Evolutionary conservation across 2,113 vertebrate species (phyloP), one percentile per base, ranked within the genome.

Genomic region (Poeciliopsis occidentalis): DNA sequence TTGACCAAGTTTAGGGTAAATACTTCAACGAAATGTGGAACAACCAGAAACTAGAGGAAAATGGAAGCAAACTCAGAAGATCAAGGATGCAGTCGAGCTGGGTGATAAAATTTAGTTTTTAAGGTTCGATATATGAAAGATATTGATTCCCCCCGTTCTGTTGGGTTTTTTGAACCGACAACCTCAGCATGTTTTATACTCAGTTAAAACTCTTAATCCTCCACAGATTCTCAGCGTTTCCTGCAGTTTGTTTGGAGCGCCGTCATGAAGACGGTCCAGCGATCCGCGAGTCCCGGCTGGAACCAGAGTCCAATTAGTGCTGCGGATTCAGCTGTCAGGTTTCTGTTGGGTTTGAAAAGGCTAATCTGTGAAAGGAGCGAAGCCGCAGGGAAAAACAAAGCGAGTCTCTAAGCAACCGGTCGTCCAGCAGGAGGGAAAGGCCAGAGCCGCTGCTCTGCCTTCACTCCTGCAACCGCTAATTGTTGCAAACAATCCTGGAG

Each of bases 291-390:
- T 69, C 83, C 86, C 4, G n/a, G 68, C 78, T 82, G 60, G 66
- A 73, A 74, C 78, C 73, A 3, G 72, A 87, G 85, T 60, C 85
- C 86, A 92, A 92, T 92, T 86, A 91, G 89, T 85, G 87, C 19
- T 5, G 60, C 4, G 77, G 80, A 89, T 78, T 83, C 44, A 60
- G 67, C 83, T 64, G 78, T 81, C 82, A 74, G 84, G 71, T 64
- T 84, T 41, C 71, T 24, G 27, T 76, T 62, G 27, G 8, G 31
- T 34, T 54, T 85, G 70, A 88, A 85, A 84, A 86, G 85, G 68
- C 69, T 60, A 79, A 83, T 86, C 64, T 80, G 65, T 71, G 77
- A 71, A 71, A 83, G 61, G 64, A 71, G 72, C 80, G 63, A 69
- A 71, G 37, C 64, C 60, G 29, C 7, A 4, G 69, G 62, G 80